Evolutionary conservation across 2,113 vertebrate genomes (phyloP).

Genomic region (Hyaena hyaena): DNA sequence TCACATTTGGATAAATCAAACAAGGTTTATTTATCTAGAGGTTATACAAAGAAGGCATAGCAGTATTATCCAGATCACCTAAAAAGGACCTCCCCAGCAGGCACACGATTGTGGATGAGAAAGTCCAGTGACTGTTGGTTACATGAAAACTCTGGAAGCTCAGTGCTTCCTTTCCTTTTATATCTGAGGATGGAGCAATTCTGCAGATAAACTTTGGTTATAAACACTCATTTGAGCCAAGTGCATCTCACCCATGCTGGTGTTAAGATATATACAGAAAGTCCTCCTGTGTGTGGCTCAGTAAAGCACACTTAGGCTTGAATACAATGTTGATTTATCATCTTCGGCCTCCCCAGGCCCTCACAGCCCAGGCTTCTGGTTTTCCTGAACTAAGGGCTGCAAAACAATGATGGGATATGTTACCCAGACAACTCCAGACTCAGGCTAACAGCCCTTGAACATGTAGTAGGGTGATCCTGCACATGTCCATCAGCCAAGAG

Average conservation of each 20-base stretch:
- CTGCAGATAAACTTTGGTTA: background rate
- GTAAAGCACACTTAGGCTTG: background rate
- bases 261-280: slow-evolving; percentile 25
- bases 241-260: background rate
- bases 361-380: background rate
- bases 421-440: background rate
- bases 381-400: background rate
- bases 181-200: background rate
- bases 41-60: slow-evolving; percentile 13
- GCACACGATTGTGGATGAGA: background rate
- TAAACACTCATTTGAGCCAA: background rate
- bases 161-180: background rate
- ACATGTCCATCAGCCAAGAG: background rate
- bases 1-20: slow-evolving; percentile 3
- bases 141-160: background rate
- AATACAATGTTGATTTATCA: background rate
- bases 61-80: background rate
- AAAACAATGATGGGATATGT: background rate
- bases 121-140: background rate
- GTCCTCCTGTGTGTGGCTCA: background rate
- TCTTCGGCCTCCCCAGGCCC: background rate
- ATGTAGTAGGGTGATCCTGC: background rate
- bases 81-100: background rate
- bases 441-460: background rate
- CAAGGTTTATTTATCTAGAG: slow-evolving; percentile 46